Evolutionary conservation across 1,140 invertebrate species (phyloP), one percentile per base, ranked within the genome.

Genomic region (Euglossa dilemma): DNA sequence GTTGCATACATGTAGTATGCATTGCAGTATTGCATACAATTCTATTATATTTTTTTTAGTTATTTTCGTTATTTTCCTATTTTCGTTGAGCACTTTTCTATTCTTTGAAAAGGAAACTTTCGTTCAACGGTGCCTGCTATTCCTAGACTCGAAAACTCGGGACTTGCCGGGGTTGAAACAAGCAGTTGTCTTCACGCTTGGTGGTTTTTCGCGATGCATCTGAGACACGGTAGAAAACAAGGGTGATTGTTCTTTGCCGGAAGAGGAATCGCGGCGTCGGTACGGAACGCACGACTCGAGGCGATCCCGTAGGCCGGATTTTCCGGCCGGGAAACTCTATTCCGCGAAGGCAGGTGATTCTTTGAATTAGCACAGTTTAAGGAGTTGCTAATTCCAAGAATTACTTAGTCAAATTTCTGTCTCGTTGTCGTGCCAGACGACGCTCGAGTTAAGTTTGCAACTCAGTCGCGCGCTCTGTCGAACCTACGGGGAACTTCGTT

Each of bases 401-500:
- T 61, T 25, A 16, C 59, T 61, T 12, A 6, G 12, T 14, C 2
- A 7, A 61, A 25, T 61, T 61, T 61, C n/a, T 14, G 16, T 6
- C 6, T 8, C 23, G 6, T 12, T 25, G 67, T 73, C 85, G 56
- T 85, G 81, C 81, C 36, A 81, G 8, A n/a, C 47, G 43, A 69
- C 8, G 50, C 23, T 1, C 50, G 70, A 45, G 50, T 66, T 52
- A 50, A 45, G 50, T 66, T 52, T 25, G 50, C 20, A 56, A 67
- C 20, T 67, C 23, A 8, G 25, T 45, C 57, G 28, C n/a, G 20
- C 56, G 28, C 63, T 20, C 1, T 6, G 18, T 14, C 7, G 52
- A 54, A 61, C n/a, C n/a, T n/a, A 4, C 54, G 56, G 45, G 57
- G 71, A 86, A 86, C 57, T 81, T 86, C 11, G 12, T 84, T 69